Conservation (phyloP, 2,113 vertebrate species). For the Ariopsis seemanni region DNA sequence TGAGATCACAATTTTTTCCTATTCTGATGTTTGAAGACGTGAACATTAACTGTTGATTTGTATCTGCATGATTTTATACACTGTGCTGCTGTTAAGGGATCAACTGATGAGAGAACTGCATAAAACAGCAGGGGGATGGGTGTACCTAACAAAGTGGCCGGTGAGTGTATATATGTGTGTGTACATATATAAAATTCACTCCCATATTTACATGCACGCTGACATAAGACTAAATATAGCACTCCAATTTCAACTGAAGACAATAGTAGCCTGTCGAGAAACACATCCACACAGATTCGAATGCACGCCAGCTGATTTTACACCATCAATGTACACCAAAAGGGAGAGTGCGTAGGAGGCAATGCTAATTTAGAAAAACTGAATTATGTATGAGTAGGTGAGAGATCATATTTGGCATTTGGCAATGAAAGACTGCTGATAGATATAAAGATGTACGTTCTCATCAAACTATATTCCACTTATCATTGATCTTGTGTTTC, state of each 20-base stretch:
- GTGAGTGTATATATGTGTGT: no score
- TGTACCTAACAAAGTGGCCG: no score
- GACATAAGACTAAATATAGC: neutral
- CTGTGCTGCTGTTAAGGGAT: no score
- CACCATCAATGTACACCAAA: constrained; percentile 30
- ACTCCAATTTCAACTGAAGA: neutral
- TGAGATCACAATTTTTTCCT: no score
- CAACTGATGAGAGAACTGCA: no score
- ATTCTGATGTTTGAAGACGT: no score
- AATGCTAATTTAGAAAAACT: constrained; percentile 18
- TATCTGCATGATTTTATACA: no score
- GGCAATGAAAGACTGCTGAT: neutral
- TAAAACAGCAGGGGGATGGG: no score
- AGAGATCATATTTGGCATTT: constrained; percentile 38
- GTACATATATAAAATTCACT: neutral
- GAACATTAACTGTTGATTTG: no score
- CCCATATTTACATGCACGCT: neutral
- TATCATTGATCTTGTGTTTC: neutral
- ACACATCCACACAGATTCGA: constrained; percentile 1
- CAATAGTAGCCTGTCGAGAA: neutral
- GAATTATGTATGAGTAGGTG: constrained; percentile 37
- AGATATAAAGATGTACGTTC: constrained; percentile 18
- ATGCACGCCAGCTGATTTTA: neutral
- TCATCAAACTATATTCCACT: constrained; percentile 19
- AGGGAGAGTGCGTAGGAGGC: neutral